Conservation (phyloP, 2,113 vertebrate genomes). For the Gallinago undulata region DNA sequence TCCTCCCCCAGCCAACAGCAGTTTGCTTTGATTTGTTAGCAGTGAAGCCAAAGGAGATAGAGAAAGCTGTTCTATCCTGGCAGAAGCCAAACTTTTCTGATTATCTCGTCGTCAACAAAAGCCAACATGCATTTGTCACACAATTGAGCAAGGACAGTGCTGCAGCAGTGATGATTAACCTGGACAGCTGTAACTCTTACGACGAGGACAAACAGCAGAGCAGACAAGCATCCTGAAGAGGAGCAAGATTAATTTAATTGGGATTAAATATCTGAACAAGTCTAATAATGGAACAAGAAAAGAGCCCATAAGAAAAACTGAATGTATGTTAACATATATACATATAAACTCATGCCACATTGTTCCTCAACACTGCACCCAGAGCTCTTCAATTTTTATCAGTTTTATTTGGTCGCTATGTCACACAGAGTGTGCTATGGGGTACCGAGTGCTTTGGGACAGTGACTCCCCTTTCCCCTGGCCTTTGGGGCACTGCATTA, state of each 20-base stretch:
- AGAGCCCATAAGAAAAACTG: background rate
- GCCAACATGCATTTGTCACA: background rate
- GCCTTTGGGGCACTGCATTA: background rate
- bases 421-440: background rate
- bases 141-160: background rate
- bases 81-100: background rate
- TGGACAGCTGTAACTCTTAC: background rate
- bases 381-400: background rate
- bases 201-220: background rate
- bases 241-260: background rate
- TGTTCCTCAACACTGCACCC: background rate
- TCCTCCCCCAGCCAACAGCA: background rate
- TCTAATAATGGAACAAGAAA: background rate
- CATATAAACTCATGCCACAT: background rate
- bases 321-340: background rate
- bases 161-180: background rate
- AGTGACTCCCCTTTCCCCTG: background rate
- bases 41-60: background rate
- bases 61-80: background rate
- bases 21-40: background rate
- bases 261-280: background rate
- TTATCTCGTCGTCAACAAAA: background rate
- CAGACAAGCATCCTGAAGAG: background rate
- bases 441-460: background rate
- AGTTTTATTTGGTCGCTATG: background rate